These are phyloP conservation scores for Microcaecilia unicolor DNA, from an alignment of 2,797 vertebrate species.

Conservation along the genomic window DNA sequence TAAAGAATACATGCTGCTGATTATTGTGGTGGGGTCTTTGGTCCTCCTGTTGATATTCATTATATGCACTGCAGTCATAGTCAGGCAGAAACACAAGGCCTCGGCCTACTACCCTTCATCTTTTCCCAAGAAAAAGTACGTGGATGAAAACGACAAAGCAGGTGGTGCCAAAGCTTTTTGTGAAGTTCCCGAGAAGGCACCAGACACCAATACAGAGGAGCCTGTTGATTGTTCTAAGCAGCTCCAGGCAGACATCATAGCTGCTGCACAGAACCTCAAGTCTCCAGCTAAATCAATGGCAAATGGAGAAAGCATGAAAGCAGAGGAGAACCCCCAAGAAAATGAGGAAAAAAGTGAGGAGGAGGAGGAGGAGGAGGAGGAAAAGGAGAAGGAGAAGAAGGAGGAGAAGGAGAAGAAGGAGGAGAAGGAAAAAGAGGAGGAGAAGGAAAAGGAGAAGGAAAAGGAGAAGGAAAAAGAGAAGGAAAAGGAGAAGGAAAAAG, in stretches of 20 bases:
- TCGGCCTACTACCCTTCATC: constrained; percentile 80
- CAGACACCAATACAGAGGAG: constrained; percentile 31
- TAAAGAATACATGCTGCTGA: constrained; percentile 77
- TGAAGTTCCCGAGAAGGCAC: constrained; percentile 57
- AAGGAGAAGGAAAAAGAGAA: constrained; percentile 13
- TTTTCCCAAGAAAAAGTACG: constrained; percentile 64
- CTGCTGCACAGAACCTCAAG: constrained; percentile 73
- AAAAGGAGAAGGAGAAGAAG: constrained; percentile 14
- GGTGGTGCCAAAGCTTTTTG: constrained; percentile 49
- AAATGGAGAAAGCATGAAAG: constrained; percentile 45
- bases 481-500: constrained; percentile 42
- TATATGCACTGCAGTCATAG: constrained; percentile 78
- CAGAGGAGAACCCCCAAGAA: neutral
- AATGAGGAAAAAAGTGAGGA: constrained; percentile 13
- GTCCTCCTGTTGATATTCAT: constrained; percentile 83
- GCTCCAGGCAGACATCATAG: constrained; percentile 67
- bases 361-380: constrained; percentile 38
- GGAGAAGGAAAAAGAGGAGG: constrained; percentile 1
- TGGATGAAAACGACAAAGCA: constrained; percentile 58
- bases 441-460: neutral
- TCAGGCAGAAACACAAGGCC: constrained; percentile 85
- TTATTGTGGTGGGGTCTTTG: constrained; percentile 82
- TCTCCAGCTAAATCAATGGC: constrained; percentile 56
- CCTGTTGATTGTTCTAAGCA: constrained; percentile 59
- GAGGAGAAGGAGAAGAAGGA: constrained; percentile 8